Percentiles rank a stretch among this genome's conserved stretches.
These are phyloP conservation scores for Microctenopoma steveboyesi DNA, from an alignment of 2,797 vertebrate genomes.

Conservation along the genomic window DNA sequence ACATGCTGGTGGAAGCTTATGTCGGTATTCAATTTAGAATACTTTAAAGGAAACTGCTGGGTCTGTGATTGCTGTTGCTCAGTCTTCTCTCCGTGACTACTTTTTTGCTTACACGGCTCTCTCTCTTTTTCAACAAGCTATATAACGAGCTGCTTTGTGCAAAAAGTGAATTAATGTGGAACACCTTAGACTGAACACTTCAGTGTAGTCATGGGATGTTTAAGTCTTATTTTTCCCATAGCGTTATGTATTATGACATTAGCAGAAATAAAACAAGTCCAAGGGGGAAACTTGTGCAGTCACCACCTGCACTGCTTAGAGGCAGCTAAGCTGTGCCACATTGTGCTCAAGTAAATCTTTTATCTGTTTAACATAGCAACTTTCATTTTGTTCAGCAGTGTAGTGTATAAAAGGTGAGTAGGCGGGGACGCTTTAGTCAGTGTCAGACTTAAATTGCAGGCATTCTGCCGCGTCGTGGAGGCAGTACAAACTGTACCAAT, in stretches of 20 bases:
- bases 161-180: conserved; percentile 23
- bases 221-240: neutral
- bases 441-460: neutral
- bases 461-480: neutral
- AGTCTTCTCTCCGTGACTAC: conserved; percentile 32
- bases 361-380: neutral
- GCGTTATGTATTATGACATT: no score
- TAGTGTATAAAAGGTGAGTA: neutral
- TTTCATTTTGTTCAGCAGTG: neutral
- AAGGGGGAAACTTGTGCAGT: neutral
- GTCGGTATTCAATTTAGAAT: conserved; percentile 31
- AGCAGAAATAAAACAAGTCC: no score
- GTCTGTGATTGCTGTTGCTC: conserved; percentile 39
- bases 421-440: neutral
- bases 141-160: conserved; percentile 20
- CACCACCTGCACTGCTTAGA: neutral
- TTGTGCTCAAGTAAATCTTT: neutral
- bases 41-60: conserved; percentile 36
- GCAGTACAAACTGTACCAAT: neutral
- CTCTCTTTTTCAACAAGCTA: conserved; percentile 37
- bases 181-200: conserved; percentile 2
- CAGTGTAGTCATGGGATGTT: neutral
- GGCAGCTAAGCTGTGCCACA: neutral
- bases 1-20: conserved; percentile 15
- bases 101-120: conserved; percentile 24